Evolutionary conservation across 2,888 invertebrate genomes (phyloP), one percentile per base, ranked within the genome.

Genomic region (Dioctria linearis): DNA sequence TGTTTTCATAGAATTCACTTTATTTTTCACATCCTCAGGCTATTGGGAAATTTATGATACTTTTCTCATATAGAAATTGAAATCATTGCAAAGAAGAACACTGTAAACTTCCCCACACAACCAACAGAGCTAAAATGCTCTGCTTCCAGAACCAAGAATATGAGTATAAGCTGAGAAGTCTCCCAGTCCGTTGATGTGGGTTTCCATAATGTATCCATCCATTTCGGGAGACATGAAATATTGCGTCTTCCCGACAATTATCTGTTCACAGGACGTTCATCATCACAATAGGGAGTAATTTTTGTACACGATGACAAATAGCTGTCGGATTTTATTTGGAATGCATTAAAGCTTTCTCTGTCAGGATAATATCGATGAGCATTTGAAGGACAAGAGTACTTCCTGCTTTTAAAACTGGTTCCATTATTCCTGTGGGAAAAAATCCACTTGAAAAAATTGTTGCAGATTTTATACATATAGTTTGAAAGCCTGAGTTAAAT

Each of bases 1-100:
- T 69, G 75, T 79, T 69, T 57, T 79, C 67, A 78, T 71, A 40
- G 54, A 43, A 25, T n/a, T 75, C 76, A 13, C 79, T 80, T 78
- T 69, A 63, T 80, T 76, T 78, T 76, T 80, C 63, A 75, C 79
- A 65, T 79, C 80, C 61, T 79, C 61, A 57, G 69, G 80, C 80
- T 79, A 75, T 82, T 69, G 69, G 79, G 51, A 82, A 82, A 82
- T 82, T 82, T 80, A 82, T 80, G 80, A 80, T 80, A 79, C 75
- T 81, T 25, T 81, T 81, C 78, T 78, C 80, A 76, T 81, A 80
- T 63, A 80, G 69, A 61, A 80, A 80, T 79, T 79, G 80, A 82
- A 82, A 82, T 71, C 75, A 82, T 82, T 78, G 79, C 43, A 79
- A n/a, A 25, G 25, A 25, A 43, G 43, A 67, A 42, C 46, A 25